Conservation (phyloP, 2,113 vertebrate species). For the Sceloporus tristichus region DNA sequence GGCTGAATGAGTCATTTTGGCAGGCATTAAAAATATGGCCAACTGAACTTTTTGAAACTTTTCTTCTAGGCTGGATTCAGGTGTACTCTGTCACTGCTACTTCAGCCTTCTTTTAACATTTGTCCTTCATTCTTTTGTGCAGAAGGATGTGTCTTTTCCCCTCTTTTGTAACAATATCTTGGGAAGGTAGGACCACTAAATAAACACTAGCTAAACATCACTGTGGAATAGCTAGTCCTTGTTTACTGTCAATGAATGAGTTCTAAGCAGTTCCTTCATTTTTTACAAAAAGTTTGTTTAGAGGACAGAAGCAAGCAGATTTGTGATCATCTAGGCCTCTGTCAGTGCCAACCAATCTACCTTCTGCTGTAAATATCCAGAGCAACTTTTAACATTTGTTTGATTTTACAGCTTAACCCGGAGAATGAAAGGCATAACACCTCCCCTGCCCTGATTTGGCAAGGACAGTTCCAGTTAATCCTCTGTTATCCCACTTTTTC, state of each 20-base stretch:
- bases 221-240: not conserved
- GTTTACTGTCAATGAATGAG: no score
- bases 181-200: not conserved
- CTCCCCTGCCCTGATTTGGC: no score
- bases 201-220: not conserved
- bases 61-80: constrained; percentile 15
- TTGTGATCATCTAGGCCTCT: no score
- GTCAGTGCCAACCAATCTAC: not conserved
- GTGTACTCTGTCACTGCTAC: not conserved
- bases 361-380: not conserved
- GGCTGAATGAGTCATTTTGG: constrained; percentile 69
- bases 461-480: not conserved
- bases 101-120: not conserved
- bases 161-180: not conserved
- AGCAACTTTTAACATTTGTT: not conserved
- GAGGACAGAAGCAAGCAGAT: no score
- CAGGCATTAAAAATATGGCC: constrained; percentile 64
- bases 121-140: not conserved
- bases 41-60: constrained; percentile 56
- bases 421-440: no score
- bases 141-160: not conserved
- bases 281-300: no score
- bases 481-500: not conserved
- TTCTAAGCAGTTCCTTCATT: no score
- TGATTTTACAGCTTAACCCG: not conserved